These are phyloP conservation scores for Equus przewalskii DNA, from an alignment of 2,113 vertebrate species.

Conservation along the genomic window DNA sequence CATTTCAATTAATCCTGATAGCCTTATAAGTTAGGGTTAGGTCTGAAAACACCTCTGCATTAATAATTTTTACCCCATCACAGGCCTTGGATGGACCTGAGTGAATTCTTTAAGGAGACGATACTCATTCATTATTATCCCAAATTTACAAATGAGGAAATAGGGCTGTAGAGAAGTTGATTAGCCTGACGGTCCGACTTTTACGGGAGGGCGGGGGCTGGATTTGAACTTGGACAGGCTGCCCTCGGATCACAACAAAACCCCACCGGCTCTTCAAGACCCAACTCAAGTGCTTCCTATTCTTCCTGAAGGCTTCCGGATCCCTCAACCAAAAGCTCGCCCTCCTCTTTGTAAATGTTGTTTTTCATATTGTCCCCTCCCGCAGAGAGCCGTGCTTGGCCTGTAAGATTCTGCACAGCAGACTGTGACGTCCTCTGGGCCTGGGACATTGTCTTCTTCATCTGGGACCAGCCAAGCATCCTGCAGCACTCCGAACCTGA, in stretches of 20 bases:
- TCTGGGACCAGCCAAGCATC: neutral
- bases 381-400: neutral
- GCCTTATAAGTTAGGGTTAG: fast-evolving
- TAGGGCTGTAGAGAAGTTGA: neutral
- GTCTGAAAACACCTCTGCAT: neutral
- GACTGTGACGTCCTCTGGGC: neutral
- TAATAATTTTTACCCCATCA: too few relatives aligned
- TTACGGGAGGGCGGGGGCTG: fast-evolving
- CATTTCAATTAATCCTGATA: fast-evolving
- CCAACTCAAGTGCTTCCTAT: fast-evolving
- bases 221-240: neutral
- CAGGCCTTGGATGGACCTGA: neutral
- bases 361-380: neutral
- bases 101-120: neutral
- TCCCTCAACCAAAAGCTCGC: neutral
- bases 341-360: too few relatives aligned
- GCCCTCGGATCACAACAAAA: too few relatives aligned
- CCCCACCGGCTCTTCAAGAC: neutral
- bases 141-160: neutral
- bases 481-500: neutral
- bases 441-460: fast-evolving
- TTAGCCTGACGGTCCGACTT: fast-evolving
- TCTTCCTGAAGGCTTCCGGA: neutral
- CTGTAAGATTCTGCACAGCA: fast-evolving
- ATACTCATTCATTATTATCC: neutral